Percentiles rank a stretch among this genome's conserved stretches.
These are phyloP conservation scores for Leptinotarsa tumamoca DNA, from an alignment of 2,888 invertebrate species.

Conservation along the genomic window DNA sequence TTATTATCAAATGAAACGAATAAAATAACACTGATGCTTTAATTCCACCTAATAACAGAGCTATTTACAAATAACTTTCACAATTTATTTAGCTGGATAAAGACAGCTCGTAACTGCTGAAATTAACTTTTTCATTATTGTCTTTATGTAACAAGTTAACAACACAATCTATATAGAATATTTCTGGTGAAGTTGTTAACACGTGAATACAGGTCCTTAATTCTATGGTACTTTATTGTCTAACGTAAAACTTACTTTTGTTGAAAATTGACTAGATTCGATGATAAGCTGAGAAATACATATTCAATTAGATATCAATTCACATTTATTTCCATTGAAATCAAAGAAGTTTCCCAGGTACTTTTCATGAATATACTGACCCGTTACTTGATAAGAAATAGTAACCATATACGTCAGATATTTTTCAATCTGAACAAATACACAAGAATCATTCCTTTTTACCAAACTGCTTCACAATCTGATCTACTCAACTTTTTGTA, in stretches of 20 bases:
- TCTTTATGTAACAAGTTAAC: constrained; percentile 30
- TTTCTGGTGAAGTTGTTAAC: constrained; percentile 28
- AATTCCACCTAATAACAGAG: constrained; percentile 49
- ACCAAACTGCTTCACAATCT: too few relatives aligned
- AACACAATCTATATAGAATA: constrained; percentile 27
- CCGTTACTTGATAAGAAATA: too few relatives aligned
- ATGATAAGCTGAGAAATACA: constrained; percentile 24
- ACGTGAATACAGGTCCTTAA: constrained; percentile 25
- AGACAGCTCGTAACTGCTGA: neutral
- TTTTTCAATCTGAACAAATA: too few relatives aligned
- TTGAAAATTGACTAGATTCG: constrained; percentile 31
- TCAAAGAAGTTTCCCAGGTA: too few relatives aligned
- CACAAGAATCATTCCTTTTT: too few relatives aligned
- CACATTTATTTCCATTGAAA: neutral
- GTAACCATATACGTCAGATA: too few relatives aligned
- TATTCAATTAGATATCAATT: neutral
- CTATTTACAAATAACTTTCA: constrained; percentile 43
- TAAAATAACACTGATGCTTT: constrained; percentile 45
- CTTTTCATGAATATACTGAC: too few relatives aligned
- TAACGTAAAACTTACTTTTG: constrained; percentile 11
- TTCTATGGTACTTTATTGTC: constrained; percentile 29
- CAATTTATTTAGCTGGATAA: constrained; percentile 17
- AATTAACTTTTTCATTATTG: constrained; percentile 33
- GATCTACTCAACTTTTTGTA: too few relatives aligned
- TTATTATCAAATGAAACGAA: neutral